A percentile compares a stretch with the other conserved stretches of the same genome.
These are phyloP conservation scores for Poecile montanus DNA, from an alignment of 2,797 vertebrate species.

Conservation along the genomic window DNA sequence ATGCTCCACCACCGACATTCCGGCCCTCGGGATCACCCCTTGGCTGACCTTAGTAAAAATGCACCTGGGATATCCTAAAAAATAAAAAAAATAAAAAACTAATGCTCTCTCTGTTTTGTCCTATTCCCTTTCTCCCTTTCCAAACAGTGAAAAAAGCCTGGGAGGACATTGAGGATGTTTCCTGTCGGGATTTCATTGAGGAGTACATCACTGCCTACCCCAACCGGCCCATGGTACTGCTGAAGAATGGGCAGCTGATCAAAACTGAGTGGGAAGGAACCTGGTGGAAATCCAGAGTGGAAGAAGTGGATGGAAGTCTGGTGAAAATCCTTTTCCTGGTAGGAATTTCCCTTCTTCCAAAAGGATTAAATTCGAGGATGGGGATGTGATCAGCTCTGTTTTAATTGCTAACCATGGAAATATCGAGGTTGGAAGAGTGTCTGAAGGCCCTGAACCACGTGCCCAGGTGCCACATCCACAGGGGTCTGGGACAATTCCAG, in stretches of 20 bases:
- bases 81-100: accelerated
- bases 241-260: constrained; percentile 93
- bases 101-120: accelerated
- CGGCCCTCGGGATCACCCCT: accelerated
- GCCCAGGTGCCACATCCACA: neutral
- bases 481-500: neutral
- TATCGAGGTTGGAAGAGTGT: neutral
- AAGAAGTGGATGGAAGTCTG: constrained; percentile 96
- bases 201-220: constrained; percentile 97
- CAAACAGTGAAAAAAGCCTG: constrained; percentile 88
- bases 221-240: constrained; percentile 98
- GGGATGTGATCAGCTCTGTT: accelerated
- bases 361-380: neutral
- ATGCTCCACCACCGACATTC: neutral
- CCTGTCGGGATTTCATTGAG: constrained; percentile 94
- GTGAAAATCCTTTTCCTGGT: constrained; percentile 99
- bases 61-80: neutral
- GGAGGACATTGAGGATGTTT: constrained; percentile 97
- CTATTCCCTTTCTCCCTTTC: neutral
- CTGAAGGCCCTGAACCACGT: neutral
- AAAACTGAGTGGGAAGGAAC: constrained; percentile 99
- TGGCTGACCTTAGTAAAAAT: neutral
- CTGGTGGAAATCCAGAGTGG: constrained; percentile 98
- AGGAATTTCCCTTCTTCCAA: neutral
- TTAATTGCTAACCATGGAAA: neutral